A percentile compares a stretch with the other conserved stretches of the same genome.
Evolutionary conservation across 2,888 invertebrate species (phyloP).

Genomic region (Phengaris alcon): DNA sequence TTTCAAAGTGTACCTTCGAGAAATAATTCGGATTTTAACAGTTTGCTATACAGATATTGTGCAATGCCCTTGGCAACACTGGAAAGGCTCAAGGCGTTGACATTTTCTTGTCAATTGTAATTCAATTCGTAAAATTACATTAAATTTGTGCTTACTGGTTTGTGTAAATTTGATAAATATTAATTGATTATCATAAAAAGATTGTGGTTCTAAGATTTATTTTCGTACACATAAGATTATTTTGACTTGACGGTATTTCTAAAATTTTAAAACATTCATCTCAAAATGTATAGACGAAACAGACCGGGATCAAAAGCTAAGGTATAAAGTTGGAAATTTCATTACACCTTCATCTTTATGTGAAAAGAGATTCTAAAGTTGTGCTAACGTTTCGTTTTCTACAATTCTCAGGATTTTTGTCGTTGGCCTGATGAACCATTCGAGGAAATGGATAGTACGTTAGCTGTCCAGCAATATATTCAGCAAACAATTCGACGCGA

Average conservation of each 20-base stretch:
- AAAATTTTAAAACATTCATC: conserved; percentile 49
- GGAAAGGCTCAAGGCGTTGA: conserved; percentile 24
- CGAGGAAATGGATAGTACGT: conserved; percentile 99
- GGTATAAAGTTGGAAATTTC: conserved; percentile 66
- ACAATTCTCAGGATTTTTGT: conserved; percentile 89
- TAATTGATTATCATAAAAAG: not conserved
- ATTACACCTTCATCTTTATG: not conserved
- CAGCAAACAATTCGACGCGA: conserved; percentile 97
- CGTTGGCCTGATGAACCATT: conserved; percentile 99
- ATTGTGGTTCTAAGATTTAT: not conserved
- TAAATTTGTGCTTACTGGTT: not conserved
- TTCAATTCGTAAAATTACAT: not conserved
- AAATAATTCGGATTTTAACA: too few species aligned
- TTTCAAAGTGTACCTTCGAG: too few species aligned
- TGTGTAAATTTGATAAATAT: not conserved
- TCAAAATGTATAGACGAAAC: conserved; percentile 91
- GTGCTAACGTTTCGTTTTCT: conserved; percentile 11
- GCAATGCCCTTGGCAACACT: too few species aligned
- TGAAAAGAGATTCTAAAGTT: not conserved
- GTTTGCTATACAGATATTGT: too few species aligned
- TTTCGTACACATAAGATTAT: not conserved
- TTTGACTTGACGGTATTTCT: not conserved
- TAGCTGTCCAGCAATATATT: conserved; percentile 99
- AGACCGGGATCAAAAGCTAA: conserved; percentile 94
- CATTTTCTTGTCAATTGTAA: conserved; percentile 17